Percentiles rank a stretch among this genome's conserved stretches.
phyloP scores from a whole-genome alignment of 2,113 vertebrate genomes.

The Osmerus eperlanus region DNA sequence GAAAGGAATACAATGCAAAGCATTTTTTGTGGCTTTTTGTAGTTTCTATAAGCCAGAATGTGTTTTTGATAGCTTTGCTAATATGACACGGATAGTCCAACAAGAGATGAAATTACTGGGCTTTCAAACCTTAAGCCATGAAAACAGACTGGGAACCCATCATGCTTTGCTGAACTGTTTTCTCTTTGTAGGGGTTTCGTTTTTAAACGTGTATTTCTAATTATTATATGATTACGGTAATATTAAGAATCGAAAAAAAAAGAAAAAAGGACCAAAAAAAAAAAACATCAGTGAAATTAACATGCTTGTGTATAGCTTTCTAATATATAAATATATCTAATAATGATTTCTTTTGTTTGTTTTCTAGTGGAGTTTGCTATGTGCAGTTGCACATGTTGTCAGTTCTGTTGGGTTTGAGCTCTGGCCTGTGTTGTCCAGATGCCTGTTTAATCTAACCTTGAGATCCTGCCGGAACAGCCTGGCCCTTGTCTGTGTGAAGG shows the following conservation, averaged over 20 bases:
- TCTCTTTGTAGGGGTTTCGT: conserved; percentile 99
- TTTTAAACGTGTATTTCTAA: conserved; percentile 99
- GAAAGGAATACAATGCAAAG: conserved; percentile 99
- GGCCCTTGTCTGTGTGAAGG: conserved; percentile 44
- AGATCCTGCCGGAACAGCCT: conserved; percentile 48
- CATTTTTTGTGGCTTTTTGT: conserved; percentile 99
- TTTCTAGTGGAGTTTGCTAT: conserved; percentile 92
- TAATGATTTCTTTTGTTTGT: conserved; percentile 90
- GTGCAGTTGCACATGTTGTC: conserved; percentile 87
- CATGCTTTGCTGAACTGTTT: conserved; percentile 99
- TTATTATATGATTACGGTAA: conserved; percentile 94
- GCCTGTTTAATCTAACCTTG: conserved; percentile 58
- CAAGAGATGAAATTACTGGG: conserved; percentile 78
- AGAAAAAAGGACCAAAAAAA: conserved; percentile 90
- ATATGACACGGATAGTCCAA: conserved; percentile 84
- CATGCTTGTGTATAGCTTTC: conserved; percentile 99
- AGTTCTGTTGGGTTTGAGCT: conserved; percentile 64
- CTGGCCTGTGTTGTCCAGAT: conserved; percentile 60
- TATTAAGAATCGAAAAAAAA: conserved; percentile 97
- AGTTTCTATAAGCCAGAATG: conserved; percentile 99
- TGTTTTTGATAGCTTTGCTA: conserved; percentile 98
- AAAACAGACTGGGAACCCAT: conserved; percentile 82
- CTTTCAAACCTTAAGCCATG: conserved; percentile 90
- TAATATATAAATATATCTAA: conserved; percentile 89
- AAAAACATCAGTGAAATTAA: conserved; percentile 99